Evolutionary conservation across 2,113 vertebrate species (phyloP).

Genomic region (Puffinus mauretanicus): DNA sequence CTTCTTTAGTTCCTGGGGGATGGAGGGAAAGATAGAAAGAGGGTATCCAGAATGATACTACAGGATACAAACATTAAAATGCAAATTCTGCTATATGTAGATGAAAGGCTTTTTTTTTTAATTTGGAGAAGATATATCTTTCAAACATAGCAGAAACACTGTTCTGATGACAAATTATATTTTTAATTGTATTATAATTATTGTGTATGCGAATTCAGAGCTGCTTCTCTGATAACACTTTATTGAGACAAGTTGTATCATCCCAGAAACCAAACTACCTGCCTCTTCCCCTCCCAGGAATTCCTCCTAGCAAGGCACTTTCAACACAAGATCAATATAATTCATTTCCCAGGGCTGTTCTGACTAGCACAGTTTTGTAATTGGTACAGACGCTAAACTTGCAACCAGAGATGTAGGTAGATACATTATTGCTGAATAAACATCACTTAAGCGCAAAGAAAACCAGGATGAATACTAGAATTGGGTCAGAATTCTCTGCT

Average conservation of each 20-base stretch:
- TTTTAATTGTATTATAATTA: background rate
- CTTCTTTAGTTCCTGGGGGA: background rate
- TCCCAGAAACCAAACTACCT: background rate
- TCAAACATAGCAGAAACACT: background rate
- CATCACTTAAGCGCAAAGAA: background rate
- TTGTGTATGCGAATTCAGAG: background rate
- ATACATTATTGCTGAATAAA: slow-evolving; percentile 34
- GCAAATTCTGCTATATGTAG: background rate
- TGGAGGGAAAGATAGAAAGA: background rate
- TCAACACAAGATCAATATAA: background rate
- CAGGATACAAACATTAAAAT: background rate
- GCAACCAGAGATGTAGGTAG: background rate
- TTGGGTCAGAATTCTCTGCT: slow-evolving; percentile 19
- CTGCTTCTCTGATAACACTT: background rate
- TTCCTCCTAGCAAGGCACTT: background rate
- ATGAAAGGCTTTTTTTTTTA: background rate
- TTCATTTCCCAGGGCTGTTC: background rate
- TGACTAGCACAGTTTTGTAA: background rate
- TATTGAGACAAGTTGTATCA: background rate
- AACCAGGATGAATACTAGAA: background rate
- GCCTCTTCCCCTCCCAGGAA: background rate
- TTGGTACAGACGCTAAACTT: background rate
- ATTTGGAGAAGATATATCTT: background rate
- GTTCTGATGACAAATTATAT: background rate
- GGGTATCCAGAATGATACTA: background rate